Evolutionary conservation across 1,140 invertebrate species (phyloP), one percentile per base, ranked within the genome.

Genomic region (Elymnias hypermnestra): DNA sequence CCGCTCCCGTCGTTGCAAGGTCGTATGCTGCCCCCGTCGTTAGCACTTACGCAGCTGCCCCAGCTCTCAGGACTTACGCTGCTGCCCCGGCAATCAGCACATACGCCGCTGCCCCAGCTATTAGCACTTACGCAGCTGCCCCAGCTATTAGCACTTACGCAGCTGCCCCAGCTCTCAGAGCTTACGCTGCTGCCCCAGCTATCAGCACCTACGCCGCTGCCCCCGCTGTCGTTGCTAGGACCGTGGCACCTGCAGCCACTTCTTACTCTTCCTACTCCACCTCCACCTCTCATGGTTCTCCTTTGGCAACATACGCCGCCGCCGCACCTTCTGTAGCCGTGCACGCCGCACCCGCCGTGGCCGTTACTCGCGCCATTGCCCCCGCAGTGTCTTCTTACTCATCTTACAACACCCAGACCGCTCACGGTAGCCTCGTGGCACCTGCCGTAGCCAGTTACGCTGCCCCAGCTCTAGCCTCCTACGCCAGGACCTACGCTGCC

Each of bases 141-240:
- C 67, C 71, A 6, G 65, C 67, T 9, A 56, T 57, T 5, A 50
- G 59, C 7, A 72, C 72, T 13, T 54, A 63, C 43, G 70, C 62
- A n/a, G 59, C 62, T 5, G 65, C 63, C 59, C 70, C 72, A 5
- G 68, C 61, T 44, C 51, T 58, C 31, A 69, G 63, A 42, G 44
- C 72, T 15, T 65, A 72, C 47, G 57, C 60, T n/a, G 59, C 60
- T 10, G 57, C 61, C 28, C 57, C 59, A 13, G 46, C 59, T 2
- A 44, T 58, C 5, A 36, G 50, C 23, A 18, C 61, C 13, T 55
- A 57, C 42, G 51, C 60, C 15, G 47, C 51, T 19, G 38, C 39
- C 39, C 52, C 58, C 14, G 50, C 62, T 0, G 28, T 51, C 23
- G 51, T 53, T 4, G 25, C 53, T 45, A 49, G 53, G 25, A 64